A percentile compares a stretch with the other conserved stretches of the same genome.
phyloP scores from a whole-genome alignment of 1,140 invertebrate species.

The Mamestra configurata region DNA sequence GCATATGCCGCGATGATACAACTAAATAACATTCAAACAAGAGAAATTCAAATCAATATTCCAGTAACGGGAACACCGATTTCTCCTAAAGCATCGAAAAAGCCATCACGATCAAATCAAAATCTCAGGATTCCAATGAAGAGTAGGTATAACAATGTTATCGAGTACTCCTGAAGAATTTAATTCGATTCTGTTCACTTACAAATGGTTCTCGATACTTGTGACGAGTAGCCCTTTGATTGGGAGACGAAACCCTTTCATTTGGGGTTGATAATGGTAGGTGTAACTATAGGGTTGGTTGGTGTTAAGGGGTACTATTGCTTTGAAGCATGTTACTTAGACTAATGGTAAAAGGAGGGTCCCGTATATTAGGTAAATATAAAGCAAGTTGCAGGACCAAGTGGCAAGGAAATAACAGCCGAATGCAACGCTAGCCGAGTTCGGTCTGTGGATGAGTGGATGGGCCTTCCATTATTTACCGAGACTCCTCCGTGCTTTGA shows the following conservation, averaged over 20 bases:
- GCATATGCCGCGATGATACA: too few species aligned
- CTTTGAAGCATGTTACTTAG: not conserved
- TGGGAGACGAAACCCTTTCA: not conserved
- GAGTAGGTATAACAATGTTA: slow-evolving; percentile 64
- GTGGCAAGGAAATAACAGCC: too few species aligned
- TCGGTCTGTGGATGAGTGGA: too few species aligned
- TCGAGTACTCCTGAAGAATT: slow-evolving; percentile 62
- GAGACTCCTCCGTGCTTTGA: too few species aligned
- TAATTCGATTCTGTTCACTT: slow-evolving; percentile 67
- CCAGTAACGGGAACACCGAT: too few species aligned
- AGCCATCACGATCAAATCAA: slow-evolving; percentile 1
- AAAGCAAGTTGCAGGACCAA: too few species aligned
- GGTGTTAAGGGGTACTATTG: not conserved
- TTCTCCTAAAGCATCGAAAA: too few species aligned
- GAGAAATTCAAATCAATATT: too few species aligned
- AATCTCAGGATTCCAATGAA: slow-evolving; percentile 44
- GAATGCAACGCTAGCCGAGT: too few species aligned
- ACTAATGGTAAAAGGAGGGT: not conserved
- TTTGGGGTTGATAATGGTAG: not conserved
- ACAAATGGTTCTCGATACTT: slow-evolving; percentile 45
- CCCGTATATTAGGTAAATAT: too few species aligned
- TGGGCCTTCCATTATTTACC: too few species aligned
- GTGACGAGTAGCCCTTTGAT: slow-evolving; percentile 39
- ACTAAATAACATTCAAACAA: too few species aligned
- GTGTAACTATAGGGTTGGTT: not conserved